Conservation (phyloP, 2,888 invertebrate genomes). For the Sabatieria punctata region DNA sequence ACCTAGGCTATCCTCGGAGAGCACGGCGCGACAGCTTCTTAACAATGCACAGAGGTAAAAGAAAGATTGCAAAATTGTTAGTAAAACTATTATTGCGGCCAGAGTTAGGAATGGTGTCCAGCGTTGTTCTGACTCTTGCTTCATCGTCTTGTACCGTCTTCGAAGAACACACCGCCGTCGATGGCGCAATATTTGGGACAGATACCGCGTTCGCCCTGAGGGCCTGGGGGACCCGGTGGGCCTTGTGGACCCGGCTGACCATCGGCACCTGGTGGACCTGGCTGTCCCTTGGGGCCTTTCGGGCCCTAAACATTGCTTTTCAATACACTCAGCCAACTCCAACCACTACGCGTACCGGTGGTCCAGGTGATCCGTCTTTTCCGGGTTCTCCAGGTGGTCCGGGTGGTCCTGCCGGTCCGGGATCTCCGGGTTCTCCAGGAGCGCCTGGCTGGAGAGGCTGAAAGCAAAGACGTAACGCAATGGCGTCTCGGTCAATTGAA, state of each 20-base stretch:
- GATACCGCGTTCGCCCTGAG: neutral
- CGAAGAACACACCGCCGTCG: neutral
- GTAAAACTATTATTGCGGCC: too few species aligned
- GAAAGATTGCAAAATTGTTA: too few species aligned
- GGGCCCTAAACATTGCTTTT: conserved; percentile 2
- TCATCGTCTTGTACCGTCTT: neutral
- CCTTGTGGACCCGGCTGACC: conserved; percentile 16
- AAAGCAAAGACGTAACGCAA: too few species aligned
- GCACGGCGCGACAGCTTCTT: too few species aligned
- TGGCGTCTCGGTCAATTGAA: too few species aligned
- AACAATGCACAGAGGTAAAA: too few species aligned
- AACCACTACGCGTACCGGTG: neutral
- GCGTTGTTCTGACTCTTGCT: too few species aligned
- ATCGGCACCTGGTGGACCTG: conserved; percentile 19
- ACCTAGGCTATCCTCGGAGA: too few species aligned
- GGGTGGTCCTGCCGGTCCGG: conserved; percentile 18
- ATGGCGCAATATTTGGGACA: too few species aligned
- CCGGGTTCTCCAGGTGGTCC: conserved; percentile 16
- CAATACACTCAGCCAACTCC: neutral
- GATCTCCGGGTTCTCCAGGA: conserved; percentile 8
- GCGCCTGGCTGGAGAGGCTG: conserved; percentile 3
- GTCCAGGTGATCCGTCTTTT: conserved; percentile 7
- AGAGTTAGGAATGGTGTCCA: too few species aligned
- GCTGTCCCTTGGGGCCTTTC: conserved; percentile 11
- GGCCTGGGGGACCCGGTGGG: conserved; percentile 9